Evolutionary conservation across 2,888 invertebrate genomes (phyloP).

Genomic region (Pelosia muscerda): DNA sequence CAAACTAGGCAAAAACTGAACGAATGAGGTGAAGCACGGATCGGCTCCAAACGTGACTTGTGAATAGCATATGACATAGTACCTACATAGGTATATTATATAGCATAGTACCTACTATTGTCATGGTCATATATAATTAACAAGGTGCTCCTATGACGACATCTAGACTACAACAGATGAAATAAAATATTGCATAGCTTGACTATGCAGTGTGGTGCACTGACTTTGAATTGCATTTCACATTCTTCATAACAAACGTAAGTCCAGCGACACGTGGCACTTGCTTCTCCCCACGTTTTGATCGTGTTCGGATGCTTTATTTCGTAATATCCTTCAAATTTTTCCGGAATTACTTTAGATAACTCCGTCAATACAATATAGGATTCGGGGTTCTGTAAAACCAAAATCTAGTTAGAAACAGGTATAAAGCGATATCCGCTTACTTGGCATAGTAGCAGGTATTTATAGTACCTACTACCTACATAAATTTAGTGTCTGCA

Average conservation of each 20-base stretch:
- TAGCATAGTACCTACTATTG: too few relatives aligned
- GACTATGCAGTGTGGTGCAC: slow-evolving; percentile 21
- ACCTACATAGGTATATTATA: too few relatives aligned
- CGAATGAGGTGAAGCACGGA: too few relatives aligned
- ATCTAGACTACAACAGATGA: too few relatives aligned
- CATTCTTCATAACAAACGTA: slow-evolving; percentile 75
- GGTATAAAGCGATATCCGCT: not conserved
- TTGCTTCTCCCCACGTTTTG: slow-evolving; percentile 81
- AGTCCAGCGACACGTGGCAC: slow-evolving; percentile 75
- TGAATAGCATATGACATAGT: too few relatives aligned
- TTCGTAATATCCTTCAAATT: slow-evolving; percentile 77
- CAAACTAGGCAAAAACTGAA: too few relatives aligned
- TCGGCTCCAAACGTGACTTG: too few relatives aligned
- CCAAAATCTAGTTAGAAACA: not conserved
- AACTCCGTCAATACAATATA: slow-evolving; percentile 74
- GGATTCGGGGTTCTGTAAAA: slow-evolving; percentile 69
- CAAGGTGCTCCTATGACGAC: too few relatives aligned
- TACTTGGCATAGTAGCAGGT: not conserved
- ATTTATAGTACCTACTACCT: not conserved
- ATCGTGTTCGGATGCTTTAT: slow-evolving; percentile 72
- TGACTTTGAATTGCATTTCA: slow-evolving; percentile 73
- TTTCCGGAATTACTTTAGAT: slow-evolving; percentile 68
- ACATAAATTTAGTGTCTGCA: too few relatives aligned
- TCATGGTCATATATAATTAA: too few relatives aligned
- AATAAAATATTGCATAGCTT: too few relatives aligned